Base-by-base conservation (phyloP, 2,888 invertebrate genomes). In the Lingula anatina region DNA sequence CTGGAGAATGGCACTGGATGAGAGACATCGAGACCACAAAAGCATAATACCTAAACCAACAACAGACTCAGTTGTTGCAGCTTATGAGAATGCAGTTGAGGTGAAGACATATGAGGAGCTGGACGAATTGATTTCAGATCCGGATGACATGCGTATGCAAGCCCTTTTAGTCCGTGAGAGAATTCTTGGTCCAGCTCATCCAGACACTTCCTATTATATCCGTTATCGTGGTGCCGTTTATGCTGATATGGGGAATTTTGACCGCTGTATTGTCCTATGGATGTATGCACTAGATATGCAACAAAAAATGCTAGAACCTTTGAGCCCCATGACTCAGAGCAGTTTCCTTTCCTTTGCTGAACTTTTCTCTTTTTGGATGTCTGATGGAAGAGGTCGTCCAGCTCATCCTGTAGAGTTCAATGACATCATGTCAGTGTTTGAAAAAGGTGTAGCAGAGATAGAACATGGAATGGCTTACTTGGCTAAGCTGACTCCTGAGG, bases 201-300 rank as follows among this genome's bases (percentile, higher is more conserved):
- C 95, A 0, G 94, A 95, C 78, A 95, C 95, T 40, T 90, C 91
- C 67, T 95, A 95, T 80, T 95, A 93, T 79, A 93, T 96, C 61
- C 84, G 95, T 20, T 94, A 91, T 79, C 83, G 92, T 66, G 91
- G 91, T 53, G 91, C 91, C 0, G 86, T 94, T 56, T 95, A 94
- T 80, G 95, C 95, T 0, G 95, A 95, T 79, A 67, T 68, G 57
- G 91, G 95, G 2, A 89, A 93, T 68, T 95, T 94, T 81, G 84
- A 86, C 48, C 69, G 81, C 18, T 96, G 95, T 79, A 90, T 95
- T 57, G 87, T 89, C 67, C 82, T 96, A 56, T 96, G 96, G 96
- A 90, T 91, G 78, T 94, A 96, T 80, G 95, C 95, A 26, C 82
- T 96, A 38, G 92, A 93, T 74, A 93, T 94, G 90, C 95, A 95